Conservation (phyloP, 2,888 invertebrate genomes). For the Andrena trimmerana region DNA sequence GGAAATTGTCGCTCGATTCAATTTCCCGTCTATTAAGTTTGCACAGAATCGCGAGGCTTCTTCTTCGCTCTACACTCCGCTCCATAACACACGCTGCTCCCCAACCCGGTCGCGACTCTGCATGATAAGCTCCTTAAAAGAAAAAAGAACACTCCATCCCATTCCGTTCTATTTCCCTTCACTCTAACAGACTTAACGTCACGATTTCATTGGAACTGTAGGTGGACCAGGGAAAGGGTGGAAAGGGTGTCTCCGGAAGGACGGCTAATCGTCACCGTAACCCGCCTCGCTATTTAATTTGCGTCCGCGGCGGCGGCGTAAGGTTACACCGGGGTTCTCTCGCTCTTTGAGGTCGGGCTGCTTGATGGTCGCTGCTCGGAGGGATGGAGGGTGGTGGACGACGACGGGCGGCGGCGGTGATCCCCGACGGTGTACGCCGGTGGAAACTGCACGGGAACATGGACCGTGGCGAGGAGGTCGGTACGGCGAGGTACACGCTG, state of each 20-base stretch:
- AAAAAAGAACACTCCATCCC: neutral
- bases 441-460: conserved; percentile 46
- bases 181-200: neutral
- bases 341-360: conserved; percentile 65
- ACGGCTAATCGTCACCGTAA: conserved; percentile 48
- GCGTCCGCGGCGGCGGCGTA: conserved; percentile 55
- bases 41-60: neutral
- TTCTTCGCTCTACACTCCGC: neutral
- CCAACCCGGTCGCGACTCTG: neutral
- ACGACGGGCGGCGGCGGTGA: conserved; percentile 11
- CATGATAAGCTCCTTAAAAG: too few species aligned
- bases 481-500: neutral
- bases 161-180: neutral
- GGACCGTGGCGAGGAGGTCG: conserved; percentile 19
- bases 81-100: neutral
- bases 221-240: neutral
- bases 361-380: conserved; percentile 48
- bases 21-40: conserved; percentile 13
- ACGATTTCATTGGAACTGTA: neutral
- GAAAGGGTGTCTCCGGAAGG: neutral
- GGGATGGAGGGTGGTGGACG: neutral
- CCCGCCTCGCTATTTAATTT: conserved; percentile 67
- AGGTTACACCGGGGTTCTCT: conserved; percentile 60
- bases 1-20: conserved; percentile 14
- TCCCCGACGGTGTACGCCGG: conserved; percentile 42